Base-by-base conservation (phyloP, 2,888 invertebrate species). In the Drosophila cracens region DNA sequence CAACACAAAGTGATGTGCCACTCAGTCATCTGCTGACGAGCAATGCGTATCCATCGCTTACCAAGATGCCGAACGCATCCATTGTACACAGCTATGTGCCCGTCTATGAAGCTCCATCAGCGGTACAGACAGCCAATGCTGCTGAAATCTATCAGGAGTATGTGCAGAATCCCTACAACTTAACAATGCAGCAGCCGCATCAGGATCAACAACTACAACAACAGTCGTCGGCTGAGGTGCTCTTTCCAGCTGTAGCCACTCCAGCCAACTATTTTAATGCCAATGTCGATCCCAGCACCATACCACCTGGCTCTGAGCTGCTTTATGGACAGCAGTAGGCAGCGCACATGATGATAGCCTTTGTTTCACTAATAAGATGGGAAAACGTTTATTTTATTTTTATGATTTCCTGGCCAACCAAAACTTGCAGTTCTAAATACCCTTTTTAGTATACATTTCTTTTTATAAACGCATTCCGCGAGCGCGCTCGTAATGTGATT, bases 251-350 rank as follows among this genome's bases (percentile, higher is more conserved):
- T 65, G 76, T 81, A 38, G 73, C 83, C 46, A 78, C 90, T 79
- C 95, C 95, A 80, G 94, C 95, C 0, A 96, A 94, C 87, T 96
- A 96, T 90, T 96, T 96, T 85, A 94, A 94, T 36, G 94, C 94
- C 1, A 93, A 93, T 4, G 94, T 94, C 51, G 94, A 94, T 49
- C 94, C 94, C 16, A 92, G 92, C 70, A 90, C 91, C 70, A 94
- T 94, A 73, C 94, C 95, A 7, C 94, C 94, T 0, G 95, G 95
- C 0, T 95, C 95, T 0, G 96, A 96, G 83, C 94, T 95, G 79
- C 91, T 95, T 6, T 96, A 95, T 77, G 94, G 94, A 33, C 91
- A 92, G 64, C 93, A 93, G 56, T 93, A 91, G 79, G 21, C 21
- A 36, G 57, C 10, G 40, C 29, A 48, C n/a, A 72, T 64, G 31